These are phyloP conservation scores for Drosophila pegasa DNA, from an alignment of 2,888 invertebrate species.

Conservation along the genomic window DNA sequence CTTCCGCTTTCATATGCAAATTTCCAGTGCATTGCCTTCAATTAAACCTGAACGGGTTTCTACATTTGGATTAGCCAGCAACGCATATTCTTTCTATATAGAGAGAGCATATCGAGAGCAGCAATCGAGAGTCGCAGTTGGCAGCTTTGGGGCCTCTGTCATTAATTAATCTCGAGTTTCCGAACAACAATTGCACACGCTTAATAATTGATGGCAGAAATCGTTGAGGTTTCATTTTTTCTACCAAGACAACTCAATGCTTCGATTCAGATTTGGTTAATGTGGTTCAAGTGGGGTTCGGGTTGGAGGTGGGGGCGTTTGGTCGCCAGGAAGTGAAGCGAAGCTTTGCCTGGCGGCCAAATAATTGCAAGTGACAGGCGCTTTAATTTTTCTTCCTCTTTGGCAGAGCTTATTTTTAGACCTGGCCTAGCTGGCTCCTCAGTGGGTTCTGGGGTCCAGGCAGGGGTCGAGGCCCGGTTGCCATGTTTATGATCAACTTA, in stretches of 20 bases:
- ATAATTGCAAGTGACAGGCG: conserved; percentile 83
- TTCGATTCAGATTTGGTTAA: conserved; percentile 58
- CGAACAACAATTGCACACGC: conserved; percentile 55
- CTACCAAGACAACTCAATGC: conserved; percentile 49
- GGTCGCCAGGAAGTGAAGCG: conserved; percentile 55
- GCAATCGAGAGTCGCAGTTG: conserved; percentile 27
- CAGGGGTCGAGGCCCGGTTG: conserved; percentile 51
- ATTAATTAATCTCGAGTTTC: conserved; percentile 60
- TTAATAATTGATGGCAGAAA: conserved; percentile 64
- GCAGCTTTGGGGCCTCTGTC: conserved; percentile 14
- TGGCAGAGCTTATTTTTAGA: conserved; percentile 71
- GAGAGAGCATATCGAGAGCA: neutral
- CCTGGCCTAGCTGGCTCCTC: conserved; percentile 4
- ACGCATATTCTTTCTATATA: neutral
- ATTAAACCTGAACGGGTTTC: conserved; percentile 30
- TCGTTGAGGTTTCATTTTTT: conserved; percentile 31
- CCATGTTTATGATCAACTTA: conserved; percentile 76
- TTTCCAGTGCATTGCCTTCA: conserved; percentile 37
- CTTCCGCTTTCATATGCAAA: conserved; percentile 60
- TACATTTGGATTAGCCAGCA: conserved; percentile 2
- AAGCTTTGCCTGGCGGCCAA: conserved; percentile 65
- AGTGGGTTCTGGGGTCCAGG: conserved; percentile 6
- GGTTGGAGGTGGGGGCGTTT: neutral
- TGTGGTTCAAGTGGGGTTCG: conserved; percentile 29
- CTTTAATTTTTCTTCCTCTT: conserved; percentile 79